Percentiles rank a stretch among this genome's conserved stretches.
phyloP scores from a whole-genome alignment of 2,797 vertebrate genomes.

The Micrastur ruficollis region DNA sequence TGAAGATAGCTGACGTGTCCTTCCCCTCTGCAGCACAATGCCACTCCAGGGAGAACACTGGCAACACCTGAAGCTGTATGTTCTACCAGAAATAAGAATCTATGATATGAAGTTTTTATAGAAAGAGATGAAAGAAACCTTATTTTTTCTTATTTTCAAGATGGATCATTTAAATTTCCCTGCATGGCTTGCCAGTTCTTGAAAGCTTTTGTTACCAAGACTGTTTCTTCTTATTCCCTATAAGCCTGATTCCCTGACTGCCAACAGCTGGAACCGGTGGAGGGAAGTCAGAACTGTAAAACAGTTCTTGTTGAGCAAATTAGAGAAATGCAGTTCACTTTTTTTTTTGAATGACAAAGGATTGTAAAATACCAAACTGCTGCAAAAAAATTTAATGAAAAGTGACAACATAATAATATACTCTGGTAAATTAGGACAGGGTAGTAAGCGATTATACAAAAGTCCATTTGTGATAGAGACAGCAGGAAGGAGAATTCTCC shows the following conservation, averaged over 20 bases:
- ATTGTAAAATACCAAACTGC: background rate
- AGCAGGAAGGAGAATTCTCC: conserved; percentile 60
- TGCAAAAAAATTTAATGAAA: conserved; percentile 48
- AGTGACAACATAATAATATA: conserved; percentile 60
- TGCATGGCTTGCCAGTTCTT: background rate
- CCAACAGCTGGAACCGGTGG: background rate
- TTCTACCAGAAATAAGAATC: background rate
- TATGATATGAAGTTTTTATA: background rate
- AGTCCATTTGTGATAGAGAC: conserved; percentile 64
- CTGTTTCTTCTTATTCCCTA: background rate
- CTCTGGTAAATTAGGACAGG: conserved; percentile 65
- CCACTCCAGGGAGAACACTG: background rate
- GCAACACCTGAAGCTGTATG: background rate
- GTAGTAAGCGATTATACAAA: conserved; percentile 62
- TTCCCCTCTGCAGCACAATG: background rate
- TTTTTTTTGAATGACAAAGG: background rate
- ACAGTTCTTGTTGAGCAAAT: background rate
- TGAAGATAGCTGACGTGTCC: background rate
- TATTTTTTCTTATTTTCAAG: background rate
- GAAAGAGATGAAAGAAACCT: background rate
- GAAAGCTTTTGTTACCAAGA: conserved; percentile 21
- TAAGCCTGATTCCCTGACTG: background rate
- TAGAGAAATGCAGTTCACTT: background rate
- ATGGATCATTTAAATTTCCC: background rate
- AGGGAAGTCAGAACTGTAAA: background rate